Evolutionary conservation across 2,797 vertebrate genomes (phyloP).

Genomic region (Manis javanica): DNA sequence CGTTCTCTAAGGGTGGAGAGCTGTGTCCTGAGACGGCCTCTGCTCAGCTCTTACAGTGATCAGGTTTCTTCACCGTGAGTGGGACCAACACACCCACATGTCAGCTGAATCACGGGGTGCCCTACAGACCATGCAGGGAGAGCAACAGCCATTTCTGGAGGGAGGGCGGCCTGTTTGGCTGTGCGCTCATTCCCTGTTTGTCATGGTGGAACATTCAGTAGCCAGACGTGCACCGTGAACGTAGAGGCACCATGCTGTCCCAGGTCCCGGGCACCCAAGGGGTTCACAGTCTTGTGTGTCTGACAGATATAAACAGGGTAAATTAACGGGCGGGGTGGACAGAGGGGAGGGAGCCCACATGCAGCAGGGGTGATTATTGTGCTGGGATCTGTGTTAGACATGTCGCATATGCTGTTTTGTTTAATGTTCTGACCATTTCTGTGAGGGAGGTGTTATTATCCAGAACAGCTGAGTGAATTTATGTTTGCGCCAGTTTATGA

Average conservation of each 20-base stretch:
- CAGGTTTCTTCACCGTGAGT: neutral
- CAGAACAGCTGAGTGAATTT: neutral
- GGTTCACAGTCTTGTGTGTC: neutral
- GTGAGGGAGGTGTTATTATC: neutral
- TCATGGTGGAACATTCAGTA: neutral
- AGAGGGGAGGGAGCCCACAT: neutral
- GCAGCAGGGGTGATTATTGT: neutral
- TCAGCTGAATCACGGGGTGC: neutral
- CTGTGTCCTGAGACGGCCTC: neutral
- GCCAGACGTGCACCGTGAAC: neutral
- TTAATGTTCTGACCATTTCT: neutral
- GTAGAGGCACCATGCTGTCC: neutral
- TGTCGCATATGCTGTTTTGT: neutral
- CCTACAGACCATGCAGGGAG: neutral
- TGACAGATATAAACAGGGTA: neutral
- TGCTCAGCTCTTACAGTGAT: neutral
- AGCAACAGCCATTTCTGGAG: neutral
- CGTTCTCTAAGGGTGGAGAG: neutral
- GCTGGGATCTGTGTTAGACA: neutral
- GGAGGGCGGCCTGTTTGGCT: neutral
- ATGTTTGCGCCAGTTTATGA: neutral
- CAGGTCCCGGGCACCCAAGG: neutral
- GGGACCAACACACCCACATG: neutral
- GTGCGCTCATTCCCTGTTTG: neutral
- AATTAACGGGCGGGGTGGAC: neutral